phyloP scores from a whole-genome alignment of 2,888 invertebrate genomes.

The Pheosia tremula region DNA sequence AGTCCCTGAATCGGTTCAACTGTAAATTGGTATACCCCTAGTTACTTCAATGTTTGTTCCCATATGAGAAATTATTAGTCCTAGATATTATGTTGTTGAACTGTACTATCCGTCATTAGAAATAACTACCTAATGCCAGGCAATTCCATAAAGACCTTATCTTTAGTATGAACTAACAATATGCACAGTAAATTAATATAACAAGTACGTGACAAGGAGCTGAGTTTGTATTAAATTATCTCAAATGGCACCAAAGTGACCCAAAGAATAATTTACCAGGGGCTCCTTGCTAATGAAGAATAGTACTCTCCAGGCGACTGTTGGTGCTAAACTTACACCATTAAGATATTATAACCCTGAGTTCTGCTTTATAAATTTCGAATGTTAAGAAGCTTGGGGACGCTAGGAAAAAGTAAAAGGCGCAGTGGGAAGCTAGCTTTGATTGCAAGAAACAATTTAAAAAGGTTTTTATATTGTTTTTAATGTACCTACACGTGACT shows the following conservation, averaged over 20 bases:
- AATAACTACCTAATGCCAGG: too few species aligned
- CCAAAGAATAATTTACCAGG: slow-evolving; percentile 79
- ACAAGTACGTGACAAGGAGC: slow-evolving; percentile 66
- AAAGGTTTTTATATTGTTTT: neutral
- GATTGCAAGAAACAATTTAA: neutral
- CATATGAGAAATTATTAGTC: too few species aligned
- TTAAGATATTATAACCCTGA: slow-evolving; percentile 79
- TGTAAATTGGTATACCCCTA: too few species aligned
- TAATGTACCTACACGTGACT: too few species aligned
- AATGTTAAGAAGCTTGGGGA: slow-evolving; percentile 43
- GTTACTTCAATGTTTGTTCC: too few species aligned
- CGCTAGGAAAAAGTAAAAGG: slow-evolving; percentile 25
- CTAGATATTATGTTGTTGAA: too few species aligned
- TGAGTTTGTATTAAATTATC: slow-evolving; percentile 79
- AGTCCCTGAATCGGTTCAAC: too few species aligned
- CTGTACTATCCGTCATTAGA: too few species aligned
- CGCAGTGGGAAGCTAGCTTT: slow-evolving; percentile 18
- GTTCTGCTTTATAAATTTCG: slow-evolving; percentile 49
- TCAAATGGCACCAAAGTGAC: slow-evolving; percentile 80
- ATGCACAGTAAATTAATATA: slow-evolving; percentile 46
- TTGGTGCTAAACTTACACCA: slow-evolving; percentile 76
- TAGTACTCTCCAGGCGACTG: slow-evolving; percentile 74
- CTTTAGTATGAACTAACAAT: slow-evolving; percentile 13
- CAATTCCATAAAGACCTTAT: neutral
- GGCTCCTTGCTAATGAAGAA: slow-evolving; percentile 78